These are phyloP conservation scores for Halictus ligatus DNA, from an alignment of 2,888 invertebrate species.

Conservation along the genomic window DNA sequence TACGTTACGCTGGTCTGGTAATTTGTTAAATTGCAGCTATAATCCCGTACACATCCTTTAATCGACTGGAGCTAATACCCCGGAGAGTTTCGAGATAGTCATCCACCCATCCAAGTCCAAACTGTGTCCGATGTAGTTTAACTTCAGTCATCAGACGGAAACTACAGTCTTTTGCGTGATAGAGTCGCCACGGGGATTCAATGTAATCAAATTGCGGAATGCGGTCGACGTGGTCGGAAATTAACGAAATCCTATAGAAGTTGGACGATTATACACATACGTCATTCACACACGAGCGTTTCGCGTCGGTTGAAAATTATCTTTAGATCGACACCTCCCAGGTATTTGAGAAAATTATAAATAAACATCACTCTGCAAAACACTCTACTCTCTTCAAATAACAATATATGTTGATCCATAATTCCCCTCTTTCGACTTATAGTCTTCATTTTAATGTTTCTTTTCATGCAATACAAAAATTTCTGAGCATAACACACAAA, in stretches of 20 bases:
- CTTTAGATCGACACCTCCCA: neutral
- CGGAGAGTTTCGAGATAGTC: neutral
- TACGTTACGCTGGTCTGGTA: neutral
- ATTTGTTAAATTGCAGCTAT: neutral
- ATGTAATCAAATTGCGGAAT: conserved; percentile 6
- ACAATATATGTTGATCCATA: too few species aligned
- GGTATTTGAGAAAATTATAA: neutral
- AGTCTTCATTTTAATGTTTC: neutral
- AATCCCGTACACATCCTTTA: neutral
- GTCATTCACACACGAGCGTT: neutral
- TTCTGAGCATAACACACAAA: neutral
- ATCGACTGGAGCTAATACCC: neutral
- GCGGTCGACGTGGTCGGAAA: neutral
- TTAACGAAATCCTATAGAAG: neutral
- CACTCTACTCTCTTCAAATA: neutral
- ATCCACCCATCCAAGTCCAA: neutral
- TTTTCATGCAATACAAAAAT: neutral
- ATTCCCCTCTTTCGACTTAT: neutral
- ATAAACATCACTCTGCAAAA: neutral
- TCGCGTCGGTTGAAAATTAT: neutral
- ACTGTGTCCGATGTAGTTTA: conserved; percentile 2
- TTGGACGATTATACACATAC: neutral
- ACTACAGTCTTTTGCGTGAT: conserved; percentile 16
- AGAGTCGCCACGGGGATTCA: neutral
- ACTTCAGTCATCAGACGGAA: conserved; percentile 10